Evolutionary conservation across 2,113 vertebrate species (phyloP).

Genomic region (Bos javanicus): DNA sequence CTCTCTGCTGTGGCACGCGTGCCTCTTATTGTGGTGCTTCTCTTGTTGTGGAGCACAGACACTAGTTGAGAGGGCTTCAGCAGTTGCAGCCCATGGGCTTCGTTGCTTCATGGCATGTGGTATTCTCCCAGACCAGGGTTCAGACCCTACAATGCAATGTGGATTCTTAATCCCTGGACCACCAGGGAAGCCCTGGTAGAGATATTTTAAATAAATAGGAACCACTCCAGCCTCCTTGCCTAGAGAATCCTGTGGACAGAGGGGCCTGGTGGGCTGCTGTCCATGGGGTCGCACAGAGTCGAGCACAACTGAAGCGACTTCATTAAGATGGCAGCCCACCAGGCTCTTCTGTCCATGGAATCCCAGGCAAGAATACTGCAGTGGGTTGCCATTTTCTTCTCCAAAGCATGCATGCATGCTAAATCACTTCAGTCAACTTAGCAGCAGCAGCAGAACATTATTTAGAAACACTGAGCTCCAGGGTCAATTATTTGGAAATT

Average conservation of each 20-base stretch:
- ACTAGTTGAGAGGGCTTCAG: neutral
- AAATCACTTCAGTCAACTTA: no score
- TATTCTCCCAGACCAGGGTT: neutral
- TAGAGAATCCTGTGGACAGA: no score
- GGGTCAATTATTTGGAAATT: neutral
- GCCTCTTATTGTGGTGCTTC: neutral
- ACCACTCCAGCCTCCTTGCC: neutral
- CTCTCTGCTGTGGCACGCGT: accelerated
- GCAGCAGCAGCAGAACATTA: conserved; percentile 11
- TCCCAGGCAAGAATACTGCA: no score
- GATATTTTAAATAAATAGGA: conserved; percentile 65
- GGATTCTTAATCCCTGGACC: neutral
- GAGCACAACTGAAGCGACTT: no score
- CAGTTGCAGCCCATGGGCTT: neutral
- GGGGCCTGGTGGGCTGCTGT: no score
- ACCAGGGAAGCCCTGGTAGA: neutral
- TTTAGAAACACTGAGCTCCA: conserved; percentile 65
- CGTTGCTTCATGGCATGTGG: neutral
- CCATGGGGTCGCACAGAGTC: no score
- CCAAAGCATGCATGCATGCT: no score
- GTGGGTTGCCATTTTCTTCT: no score
- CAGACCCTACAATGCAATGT: neutral
- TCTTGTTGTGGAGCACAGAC: neutral
- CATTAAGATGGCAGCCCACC: no score
- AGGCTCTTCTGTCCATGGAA: no score